These are phyloP conservation scores for Paedocypris sp. DNA, from an alignment of 2,113 vertebrate genomes.

Conservation along the genomic window DNA sequence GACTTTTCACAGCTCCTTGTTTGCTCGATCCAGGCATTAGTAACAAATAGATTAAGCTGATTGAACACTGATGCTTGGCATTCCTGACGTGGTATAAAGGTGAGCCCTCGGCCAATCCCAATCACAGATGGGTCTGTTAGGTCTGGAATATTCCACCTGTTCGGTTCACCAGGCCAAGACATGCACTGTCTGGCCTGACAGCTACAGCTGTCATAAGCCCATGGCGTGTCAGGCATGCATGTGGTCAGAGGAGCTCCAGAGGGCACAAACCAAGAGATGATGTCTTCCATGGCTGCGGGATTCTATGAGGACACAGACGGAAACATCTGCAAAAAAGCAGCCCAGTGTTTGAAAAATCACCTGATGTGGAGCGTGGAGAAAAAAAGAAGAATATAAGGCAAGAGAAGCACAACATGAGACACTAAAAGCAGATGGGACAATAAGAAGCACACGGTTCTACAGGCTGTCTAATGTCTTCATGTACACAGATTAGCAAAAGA, in stretches of 20 bases:
- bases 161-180: slow-evolving; percentile 45
- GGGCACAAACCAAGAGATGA: slow-evolving; percentile 4
- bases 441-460: slow-evolving; percentile 32
- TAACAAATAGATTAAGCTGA: slow-evolving; percentile 32
- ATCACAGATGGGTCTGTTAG: slow-evolving; percentile 16
- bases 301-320: slow-evolving; percentile 1
- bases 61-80: slow-evolving; percentile 31
- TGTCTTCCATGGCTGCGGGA: not conserved
- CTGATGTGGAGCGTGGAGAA: not conserved
- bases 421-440: slow-evolving; percentile 51
- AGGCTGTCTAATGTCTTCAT: not conserved
- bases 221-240: slow-evolving; percentile 43
- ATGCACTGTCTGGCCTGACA: slow-evolving; percentile 41
- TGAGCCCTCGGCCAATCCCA: slow-evolving; percentile 33
- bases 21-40: slow-evolving; percentile 41
- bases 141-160: slow-evolving; percentile 44
- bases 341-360: too few species aligned
- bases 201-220: slow-evolving; percentile 48
- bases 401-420: slow-evolving; percentile 41
- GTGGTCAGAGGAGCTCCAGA: slow-evolving; percentile 29
- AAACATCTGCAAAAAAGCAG: slow-evolving; percentile 41
- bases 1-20: slow-evolving; percentile 4
- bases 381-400: not conserved
- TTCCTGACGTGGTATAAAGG: slow-evolving; percentile 47
- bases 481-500: not conserved